phyloP scores from a whole-genome alignment of 1,140 invertebrate species.

The Zaprionus nigranus region DNA sequence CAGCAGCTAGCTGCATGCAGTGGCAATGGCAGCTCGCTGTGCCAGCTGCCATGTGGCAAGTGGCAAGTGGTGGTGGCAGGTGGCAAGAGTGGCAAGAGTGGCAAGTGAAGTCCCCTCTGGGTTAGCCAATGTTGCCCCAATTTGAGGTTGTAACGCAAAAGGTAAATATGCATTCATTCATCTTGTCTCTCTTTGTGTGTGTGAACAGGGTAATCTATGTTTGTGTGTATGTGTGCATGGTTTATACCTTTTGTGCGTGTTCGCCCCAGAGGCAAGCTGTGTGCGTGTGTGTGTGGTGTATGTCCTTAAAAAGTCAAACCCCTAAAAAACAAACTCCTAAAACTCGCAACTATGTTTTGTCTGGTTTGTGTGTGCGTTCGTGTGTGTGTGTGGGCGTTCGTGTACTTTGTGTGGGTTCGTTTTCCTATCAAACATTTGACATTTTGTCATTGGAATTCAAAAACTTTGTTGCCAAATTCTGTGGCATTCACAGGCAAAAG shows the following conservation, averaged over 20 bases:
- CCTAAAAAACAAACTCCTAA: conserved; percentile 24
- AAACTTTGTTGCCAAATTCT: conserved; percentile 45
- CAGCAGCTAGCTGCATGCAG: conserved; percentile 12
- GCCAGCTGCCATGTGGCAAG: conserved; percentile 8
- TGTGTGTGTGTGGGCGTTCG: too few relatives aligned
- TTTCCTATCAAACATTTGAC: conserved; percentile 49
- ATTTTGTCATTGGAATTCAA: conserved; percentile 40
- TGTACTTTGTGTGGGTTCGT: not conserved
- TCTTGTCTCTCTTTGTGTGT: conserved; percentile 31
- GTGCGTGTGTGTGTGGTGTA: conserved; percentile 6
- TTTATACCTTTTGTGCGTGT: conserved; percentile 73
- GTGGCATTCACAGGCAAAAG: conserved; percentile 31
- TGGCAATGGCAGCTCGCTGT: conserved; percentile 16
- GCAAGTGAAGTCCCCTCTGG: conserved; percentile 28
- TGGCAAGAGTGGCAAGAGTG: conserved; percentile 28
- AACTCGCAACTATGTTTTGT: conserved; percentile 33
- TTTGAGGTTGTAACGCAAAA: conserved; percentile 64
- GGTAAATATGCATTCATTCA: conserved; percentile 74
- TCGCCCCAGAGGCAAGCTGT: conserved; percentile 11
- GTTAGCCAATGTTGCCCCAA: conserved; percentile 76
- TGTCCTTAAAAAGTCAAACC: conserved; percentile 8
- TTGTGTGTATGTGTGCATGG: conserved; percentile 17
- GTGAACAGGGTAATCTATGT: not conserved
- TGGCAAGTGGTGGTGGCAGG: conserved; percentile 14
- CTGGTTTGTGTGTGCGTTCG: not conserved